Evolutionary conservation across 2,797 vertebrate genomes (phyloP).

Genomic region (Catamblyrhynchus diadema): DNA sequence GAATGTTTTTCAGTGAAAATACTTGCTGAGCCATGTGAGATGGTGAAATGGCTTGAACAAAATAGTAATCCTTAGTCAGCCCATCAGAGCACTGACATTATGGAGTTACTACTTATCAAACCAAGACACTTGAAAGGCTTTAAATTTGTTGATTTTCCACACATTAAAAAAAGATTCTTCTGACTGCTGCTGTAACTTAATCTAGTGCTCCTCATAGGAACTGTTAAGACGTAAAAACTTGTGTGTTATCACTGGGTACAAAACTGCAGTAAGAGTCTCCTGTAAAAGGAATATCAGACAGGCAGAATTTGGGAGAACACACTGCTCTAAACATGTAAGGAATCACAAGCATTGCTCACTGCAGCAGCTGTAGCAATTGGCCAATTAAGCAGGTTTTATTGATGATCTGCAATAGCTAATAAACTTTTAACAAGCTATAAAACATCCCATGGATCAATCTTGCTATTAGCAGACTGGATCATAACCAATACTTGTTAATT

Average conservation of each 20-base stretch:
- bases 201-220: background rate
- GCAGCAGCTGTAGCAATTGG: conserved; percentile 57
- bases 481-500: conserved; percentile 20
- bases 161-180: background rate
- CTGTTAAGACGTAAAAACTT: background rate
- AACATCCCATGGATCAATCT: conserved; percentile 31
- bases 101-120: background rate
- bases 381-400: conserved; percentile 47
- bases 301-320: background rate
- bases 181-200: background rate
- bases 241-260: background rate
- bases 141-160: background rate
- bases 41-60: background rate
- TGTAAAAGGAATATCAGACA: background rate
- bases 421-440: conserved; percentile 48
- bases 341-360: background rate
- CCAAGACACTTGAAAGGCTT: background rate
- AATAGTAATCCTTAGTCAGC: background rate
- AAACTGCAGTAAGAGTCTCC: background rate
- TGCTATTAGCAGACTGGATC: conserved; percentile 47
- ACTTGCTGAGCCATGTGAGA: background rate
- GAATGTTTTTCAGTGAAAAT: background rate
- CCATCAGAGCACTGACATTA: background rate
- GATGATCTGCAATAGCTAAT: conserved; percentile 55
- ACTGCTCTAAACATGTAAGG: background rate